Base-by-base conservation (phyloP, 2,797 vertebrate genomes). In the Epinephelus awoara region DNA sequence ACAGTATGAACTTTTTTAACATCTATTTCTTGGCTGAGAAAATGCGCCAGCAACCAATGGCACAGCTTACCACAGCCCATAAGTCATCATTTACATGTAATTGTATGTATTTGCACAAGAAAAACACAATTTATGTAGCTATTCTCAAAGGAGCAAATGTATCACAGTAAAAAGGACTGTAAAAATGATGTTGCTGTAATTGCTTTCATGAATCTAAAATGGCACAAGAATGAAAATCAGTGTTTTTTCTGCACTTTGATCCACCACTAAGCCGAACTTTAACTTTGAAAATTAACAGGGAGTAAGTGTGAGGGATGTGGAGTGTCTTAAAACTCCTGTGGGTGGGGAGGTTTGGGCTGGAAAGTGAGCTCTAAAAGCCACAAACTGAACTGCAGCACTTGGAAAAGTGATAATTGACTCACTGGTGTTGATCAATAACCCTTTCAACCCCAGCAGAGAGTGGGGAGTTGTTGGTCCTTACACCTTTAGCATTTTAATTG, bases 391-490 rank as follows among this genome's bases (percentile, higher is more conserved):
- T 11, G 52, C 67, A 79, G 79, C 62, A 67, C 70, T 82, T 59
- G 34, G 52, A 57, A 64, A 76, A 82, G 78, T 81, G 75, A 76
- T 81, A 81, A 86, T 49, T 86, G 83, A 91, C 83, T 80, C 80
- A 68, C 77, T 56, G 56, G 56, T 70, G 52, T 52, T 76, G 85
- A 85, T 90, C 90, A 72, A 82, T 82, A 80, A 80, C 7, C 62
- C 23, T 79, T 84, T 83, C 49, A 82, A 70, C 17, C 40, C 44
- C 49, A 52, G 63, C 49, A 61, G 76, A 64, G 77, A 67, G 70
- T 57, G 40, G 27, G 58, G 44, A 66, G 57, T 55, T 19, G 38
- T 49, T 64, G 54, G 49, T 56, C 34, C 18, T 69, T 52, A 64
- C 55, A 61, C 12, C 29, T 79, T 64, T 51, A 55, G 44, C 17